Conservation (phyloP, 2,113 vertebrate species). For the Notarius lentiginosus region DNA sequence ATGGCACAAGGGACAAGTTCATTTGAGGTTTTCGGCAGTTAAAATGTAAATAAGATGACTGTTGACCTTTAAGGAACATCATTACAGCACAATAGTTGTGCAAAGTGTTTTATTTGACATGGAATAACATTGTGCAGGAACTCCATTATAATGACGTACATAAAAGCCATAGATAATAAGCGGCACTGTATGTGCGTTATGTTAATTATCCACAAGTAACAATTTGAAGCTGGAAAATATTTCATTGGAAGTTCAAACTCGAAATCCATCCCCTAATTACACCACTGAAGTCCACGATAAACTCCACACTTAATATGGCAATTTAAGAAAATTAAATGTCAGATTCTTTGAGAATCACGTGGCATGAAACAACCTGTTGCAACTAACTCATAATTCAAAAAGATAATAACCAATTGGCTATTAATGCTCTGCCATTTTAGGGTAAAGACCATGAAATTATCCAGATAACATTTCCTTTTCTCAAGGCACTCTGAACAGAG, state of each 20-base stretch:
- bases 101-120: not conserved
- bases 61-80: not conserved
- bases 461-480: slow-evolving; percentile 47
- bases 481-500: slow-evolving; percentile 36
- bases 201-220: slow-evolving; percentile 9
- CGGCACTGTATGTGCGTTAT: not conserved
- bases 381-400: not conserved
- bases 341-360: not conserved
- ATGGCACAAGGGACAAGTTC: not conserved
- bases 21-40: slow-evolving; percentile 6
- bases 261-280: no score
- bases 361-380: not conserved
- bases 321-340: not conserved
- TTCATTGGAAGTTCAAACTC: not conserved
- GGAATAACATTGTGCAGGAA: no score
- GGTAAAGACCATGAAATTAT: slow-evolving; percentile 43
- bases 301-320: not conserved
- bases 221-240: not conserved
- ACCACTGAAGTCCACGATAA: not conserved
- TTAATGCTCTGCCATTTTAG: not conserved
- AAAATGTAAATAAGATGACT: not conserved
- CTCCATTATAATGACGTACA: not conserved
- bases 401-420: not conserved
- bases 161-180: not conserved
- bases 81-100: not conserved